Base-by-base conservation (phyloP, 2,797 vertebrate species). In the Poeciliopsis presidionis region DNA sequence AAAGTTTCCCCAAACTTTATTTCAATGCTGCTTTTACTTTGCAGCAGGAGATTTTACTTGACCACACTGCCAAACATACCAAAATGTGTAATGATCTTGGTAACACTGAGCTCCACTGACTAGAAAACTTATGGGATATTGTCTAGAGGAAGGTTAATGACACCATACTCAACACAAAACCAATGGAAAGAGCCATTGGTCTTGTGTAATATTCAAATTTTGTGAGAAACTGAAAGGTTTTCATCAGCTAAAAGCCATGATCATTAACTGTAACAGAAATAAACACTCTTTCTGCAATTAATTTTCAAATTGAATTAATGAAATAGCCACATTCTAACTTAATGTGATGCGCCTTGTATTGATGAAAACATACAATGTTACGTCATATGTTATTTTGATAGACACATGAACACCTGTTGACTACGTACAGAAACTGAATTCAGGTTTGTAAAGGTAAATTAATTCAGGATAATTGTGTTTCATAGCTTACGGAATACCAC, bases 401-500 rank as follows among this genome's bases (percentile, higher is more conserved):
- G 1, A 81, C 47, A 75, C 14, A 5, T 16, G 43, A 12, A 55
- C n/a, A 57, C 55, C 71, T 39, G 57, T 79, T 80, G 33, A 80
- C 63, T 59, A 51, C 1, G 72, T 73, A 80, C 51, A 81, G 65
- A 59, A 61, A 69, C 30, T 59, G 69, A 79, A 30, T n/a, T 46
- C 5, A 6, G 16, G 51, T 76, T 89, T 87, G 72, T n/a, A 76
- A 45, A 28, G 0, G 45, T 63, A 67, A 18, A 74, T 65, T 73
- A 77, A 78, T 74, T 13, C 71, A 75, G 77, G 43, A 47, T 81
- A 33, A 43, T 81, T 84, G 72, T 25, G 75, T 85, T 81, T 85
- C n/a, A 47, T 53, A 77, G 67, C 51, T 73, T 45, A 47, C 30
- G 67, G 57, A 88, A 78, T 55, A 57, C 47, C 70, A 65, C 65